Percentiles rank a stretch among this genome's conserved stretches.
These are phyloP conservation scores for Meteorus cinctellus DNA, from an alignment of 2,888 invertebrate species.

Conservation along the genomic window DNA sequence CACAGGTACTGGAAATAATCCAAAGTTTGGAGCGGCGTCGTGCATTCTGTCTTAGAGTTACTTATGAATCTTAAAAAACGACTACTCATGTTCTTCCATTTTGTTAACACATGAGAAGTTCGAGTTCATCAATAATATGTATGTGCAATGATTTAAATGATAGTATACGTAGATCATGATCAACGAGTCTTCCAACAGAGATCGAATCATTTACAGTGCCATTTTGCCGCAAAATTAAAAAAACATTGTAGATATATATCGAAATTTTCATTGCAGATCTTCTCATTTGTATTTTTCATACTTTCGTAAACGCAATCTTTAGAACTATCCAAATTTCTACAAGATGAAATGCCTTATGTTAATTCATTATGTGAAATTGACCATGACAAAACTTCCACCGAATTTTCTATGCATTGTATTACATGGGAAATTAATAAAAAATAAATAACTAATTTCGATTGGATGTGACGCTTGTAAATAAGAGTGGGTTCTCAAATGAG, in stretches of 20 bases:
- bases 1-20: conserved; percentile 51
- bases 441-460: neutral
- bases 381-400: neutral
- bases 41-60: conserved; percentile 49
- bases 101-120: neutral
- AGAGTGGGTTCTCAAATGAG: no score
- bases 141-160: conserved; percentile 7
- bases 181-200: conserved; percentile 1
- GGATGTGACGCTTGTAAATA: no score
- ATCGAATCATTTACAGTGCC: neutral
- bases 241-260: no score
- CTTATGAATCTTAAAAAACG: neutral
- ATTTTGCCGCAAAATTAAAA: neutral
- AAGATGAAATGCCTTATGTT: neutral
- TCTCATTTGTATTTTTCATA: neutral
- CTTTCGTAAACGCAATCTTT: neutral
- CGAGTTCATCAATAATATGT: neutral
- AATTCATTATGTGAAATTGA: neutral
- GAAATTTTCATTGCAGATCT: neutral
- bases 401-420: conserved; percentile 5
- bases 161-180: neutral
- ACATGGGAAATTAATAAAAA: neutral
- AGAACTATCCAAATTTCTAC: neutral
- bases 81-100: neutral
- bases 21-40: conserved; percentile 39